Base-by-base conservation (phyloP, 1,140 invertebrate genomes). In the Drosophila saltans region DNA sequence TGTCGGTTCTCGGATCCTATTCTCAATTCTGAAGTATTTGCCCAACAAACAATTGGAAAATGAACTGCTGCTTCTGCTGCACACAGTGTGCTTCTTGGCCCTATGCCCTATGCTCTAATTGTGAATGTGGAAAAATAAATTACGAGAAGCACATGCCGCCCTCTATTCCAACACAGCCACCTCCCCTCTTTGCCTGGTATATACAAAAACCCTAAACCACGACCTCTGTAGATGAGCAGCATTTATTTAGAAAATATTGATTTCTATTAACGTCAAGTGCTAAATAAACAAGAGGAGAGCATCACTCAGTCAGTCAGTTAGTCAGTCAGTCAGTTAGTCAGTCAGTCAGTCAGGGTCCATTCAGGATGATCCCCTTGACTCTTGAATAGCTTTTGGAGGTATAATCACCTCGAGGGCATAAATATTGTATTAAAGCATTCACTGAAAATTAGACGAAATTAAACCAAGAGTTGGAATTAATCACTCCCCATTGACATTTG, bases 91-190 rank as follows among this genome's bases (percentile, higher is more conserved):
- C 41, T 30, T 55, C 41, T 65, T 68, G 69, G 67, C 65, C 39
- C n/a, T 36, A 9, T 59, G 24, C 52, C 40, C 66, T 61, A 66
- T 63, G 69, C 75, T 89, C 84, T 88, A 88, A 88, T 88, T 88
- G 83, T 89, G 85, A 88, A 83, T 88, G 84, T 88, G 84, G 80
- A 88, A 88, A 88, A 89, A 88, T 88, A 88, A 88, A 88, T 88
- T 89, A 78, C 84, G 66, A 78, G 83, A 89, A 83, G 66, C 10
- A 48, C 21, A 11, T n/a, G 16, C 16, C 16, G 16, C 16, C 16
- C 16, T 16, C 16, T 16, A 16, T 16, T 6, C 16, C 45, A 24
- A n/a, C 45, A 8, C 45, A 4, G 8, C 21, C 11, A 21, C 21
- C 7, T 16, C 16, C 45, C 2, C 28, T 30, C 28, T 16, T 16